Conservation (phyloP, 2,113 vertebrate genomes). For the Shinisaurus crocodilurus region DNA sequence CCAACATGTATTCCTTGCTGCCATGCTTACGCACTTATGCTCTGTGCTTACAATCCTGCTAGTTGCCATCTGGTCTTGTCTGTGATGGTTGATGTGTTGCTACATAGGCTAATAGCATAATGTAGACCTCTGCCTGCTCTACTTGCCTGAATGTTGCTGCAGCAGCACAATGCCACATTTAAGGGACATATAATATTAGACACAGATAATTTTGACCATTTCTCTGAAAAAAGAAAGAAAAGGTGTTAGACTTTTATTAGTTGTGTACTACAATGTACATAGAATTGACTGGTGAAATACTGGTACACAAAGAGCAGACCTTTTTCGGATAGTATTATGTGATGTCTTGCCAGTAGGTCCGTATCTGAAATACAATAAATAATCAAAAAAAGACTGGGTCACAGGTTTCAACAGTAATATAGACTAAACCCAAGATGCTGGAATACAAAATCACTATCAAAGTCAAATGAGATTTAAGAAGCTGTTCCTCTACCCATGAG, state of each 20-base stretch:
- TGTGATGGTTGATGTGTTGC: slow-evolving; percentile 1
- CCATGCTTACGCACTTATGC: slow-evolving; percentile 50
- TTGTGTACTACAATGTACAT: neutral
- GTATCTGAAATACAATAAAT: neutral
- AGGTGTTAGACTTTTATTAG: neutral
- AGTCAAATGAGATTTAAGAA: neutral
- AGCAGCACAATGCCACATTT: neutral
- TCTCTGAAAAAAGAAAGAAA: neutral
- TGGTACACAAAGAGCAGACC: neutral
- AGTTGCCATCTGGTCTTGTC: slow-evolving; percentile 52
- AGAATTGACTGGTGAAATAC: neutral
- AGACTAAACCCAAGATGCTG: neutral
- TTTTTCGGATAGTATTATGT: neutral
- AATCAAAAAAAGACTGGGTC: neutral
- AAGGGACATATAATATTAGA: neutral
- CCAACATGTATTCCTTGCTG: neutral
- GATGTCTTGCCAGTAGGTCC: neutral
- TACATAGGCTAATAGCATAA: slow-evolving; percentile 36
- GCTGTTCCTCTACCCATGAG: too few species aligned
- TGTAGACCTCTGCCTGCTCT: neutral
- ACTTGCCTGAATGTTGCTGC: neutral
- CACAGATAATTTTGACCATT: neutral
- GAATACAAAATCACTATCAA: neutral
- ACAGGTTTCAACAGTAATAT: neutral
- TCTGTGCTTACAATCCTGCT: slow-evolving; percentile 1